These are phyloP conservation scores for Pterocles orientalis DNA, from an alignment of 2,113 vertebrate species.

Conservation along the genomic window DNA sequence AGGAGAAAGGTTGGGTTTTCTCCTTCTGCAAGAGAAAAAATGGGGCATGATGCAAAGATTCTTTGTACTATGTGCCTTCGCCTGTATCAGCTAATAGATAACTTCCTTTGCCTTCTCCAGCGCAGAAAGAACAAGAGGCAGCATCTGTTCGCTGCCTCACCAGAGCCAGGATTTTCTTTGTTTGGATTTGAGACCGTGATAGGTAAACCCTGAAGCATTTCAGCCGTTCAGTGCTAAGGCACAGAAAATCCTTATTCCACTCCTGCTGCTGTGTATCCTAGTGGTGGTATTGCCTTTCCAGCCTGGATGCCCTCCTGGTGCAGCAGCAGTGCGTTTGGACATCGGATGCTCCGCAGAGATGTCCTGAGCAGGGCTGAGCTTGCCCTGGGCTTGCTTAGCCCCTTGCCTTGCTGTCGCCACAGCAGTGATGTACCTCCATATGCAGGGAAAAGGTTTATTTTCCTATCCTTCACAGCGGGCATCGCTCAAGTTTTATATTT, in stretches of 20 bases:
- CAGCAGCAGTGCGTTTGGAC: neutral
- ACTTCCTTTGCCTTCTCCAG: neutral
- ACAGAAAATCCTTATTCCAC: neutral
- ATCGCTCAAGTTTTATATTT: neutral
- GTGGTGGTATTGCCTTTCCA: neutral
- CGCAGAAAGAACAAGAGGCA: neutral
- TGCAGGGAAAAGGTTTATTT: neutral
- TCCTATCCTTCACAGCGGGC: neutral
- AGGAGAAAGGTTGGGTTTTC: neutral
- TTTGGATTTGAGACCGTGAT: neutral
- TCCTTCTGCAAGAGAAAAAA: neutral
- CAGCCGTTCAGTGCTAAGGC: neutral
- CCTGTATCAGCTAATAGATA: neutral
- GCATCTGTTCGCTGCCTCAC: neutral
- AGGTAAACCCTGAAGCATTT: constrained; percentile 1
- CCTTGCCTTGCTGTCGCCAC: rapidly evolving
- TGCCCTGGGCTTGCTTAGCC: neutral
- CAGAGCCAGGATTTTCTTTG: neutral
- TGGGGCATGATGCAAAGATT: neutral
- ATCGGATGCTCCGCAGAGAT: neutral
- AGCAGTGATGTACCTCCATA: neutral
- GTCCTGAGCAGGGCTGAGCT: neutral
- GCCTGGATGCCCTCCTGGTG: neutral
- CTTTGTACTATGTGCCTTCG: neutral
- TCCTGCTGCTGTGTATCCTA: neutral